Evolutionary conservation across 2,888 invertebrate species (phyloP), one percentile per base, ranked within the genome.

Genomic region (Zhuqinia jingwanae): DNA sequence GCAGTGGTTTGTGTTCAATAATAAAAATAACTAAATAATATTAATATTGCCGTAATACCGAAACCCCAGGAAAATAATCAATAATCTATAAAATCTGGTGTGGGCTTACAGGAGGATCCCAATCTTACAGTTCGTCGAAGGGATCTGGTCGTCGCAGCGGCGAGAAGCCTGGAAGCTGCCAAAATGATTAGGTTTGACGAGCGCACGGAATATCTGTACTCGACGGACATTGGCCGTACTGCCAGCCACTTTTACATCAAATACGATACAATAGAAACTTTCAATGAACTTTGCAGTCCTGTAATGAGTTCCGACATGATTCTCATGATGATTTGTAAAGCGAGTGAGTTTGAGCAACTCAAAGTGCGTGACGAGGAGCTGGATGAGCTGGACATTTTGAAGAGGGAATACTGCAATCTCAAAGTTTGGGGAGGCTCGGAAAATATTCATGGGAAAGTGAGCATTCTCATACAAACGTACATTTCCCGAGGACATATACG

Each of bases 171-270:
- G 80, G 99, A 99, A 92, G 96, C 96, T 92, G 97, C 98, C 0
- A 95, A 95, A 89, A 99, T 99, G 99, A 95, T 99, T 87, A 94
- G 99, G 0, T 99, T 96, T 92, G 97, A 97, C 92, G 94, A 95
- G 85, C 93, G 95, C 80, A 96, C 97, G 0, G 97, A 97, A 73
- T 96, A 96, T 92, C 94, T 98, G 13, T 91, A 92, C 87, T 91
- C 92, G 5, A 93, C 93, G 85, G 98, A 99, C 93, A 94, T 98
- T 89, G 99, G 99, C 0, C 94, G 99, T 81, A 99, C 98, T 15
- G 98, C 99, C 0, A 98, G 98, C 92, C 97, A 99, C 92, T 99
- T 96, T 93, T 99, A 99, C 93, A 97, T 99, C 87, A 99, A 98
- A 89, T 96, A 97, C 92, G 97, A 97, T 91, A 99, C 99, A 0